Conservation (phyloP, 2,888 invertebrate species). For the Agapostemon virescens region DNA sequence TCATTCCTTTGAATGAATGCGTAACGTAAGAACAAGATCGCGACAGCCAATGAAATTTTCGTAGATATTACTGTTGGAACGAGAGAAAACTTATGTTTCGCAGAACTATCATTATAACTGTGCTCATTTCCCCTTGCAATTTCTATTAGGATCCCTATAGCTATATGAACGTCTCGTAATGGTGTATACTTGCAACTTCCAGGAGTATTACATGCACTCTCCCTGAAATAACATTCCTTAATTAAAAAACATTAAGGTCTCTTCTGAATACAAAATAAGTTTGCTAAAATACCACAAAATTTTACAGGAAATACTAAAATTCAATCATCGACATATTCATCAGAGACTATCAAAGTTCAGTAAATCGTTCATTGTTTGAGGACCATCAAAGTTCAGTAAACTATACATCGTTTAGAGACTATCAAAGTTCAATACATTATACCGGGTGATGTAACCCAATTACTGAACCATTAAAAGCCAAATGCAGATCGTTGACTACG, state of each 20-base stretch:
- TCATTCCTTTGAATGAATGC: neutral
- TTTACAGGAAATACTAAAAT: neutral
- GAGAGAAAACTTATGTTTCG: neutral
- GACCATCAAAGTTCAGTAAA: slow-evolving; percentile 6
- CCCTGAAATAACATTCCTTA: neutral
- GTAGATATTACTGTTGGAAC: neutral
- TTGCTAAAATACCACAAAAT: too few relatives aligned
- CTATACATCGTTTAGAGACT: neutral
- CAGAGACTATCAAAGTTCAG: neutral
- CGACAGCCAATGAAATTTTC: neutral
- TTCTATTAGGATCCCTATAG: neutral
- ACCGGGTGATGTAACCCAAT: neutral
- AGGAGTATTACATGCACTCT: neutral
- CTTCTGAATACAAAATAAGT: neutral
- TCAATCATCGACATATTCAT: neutral
- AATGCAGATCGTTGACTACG: neutral
- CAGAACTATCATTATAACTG: neutral
- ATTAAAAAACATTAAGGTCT: neutral
- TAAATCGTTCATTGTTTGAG: neutral
- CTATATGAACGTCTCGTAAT: neutral
- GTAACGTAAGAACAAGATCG: neutral
- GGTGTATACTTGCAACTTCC: neutral
- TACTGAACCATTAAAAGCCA: neutral
- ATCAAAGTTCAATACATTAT: neutral
- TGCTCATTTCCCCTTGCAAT: neutral